Conservation (phyloP, 2,797 vertebrate species). For the Chromis chromis region DNA sequence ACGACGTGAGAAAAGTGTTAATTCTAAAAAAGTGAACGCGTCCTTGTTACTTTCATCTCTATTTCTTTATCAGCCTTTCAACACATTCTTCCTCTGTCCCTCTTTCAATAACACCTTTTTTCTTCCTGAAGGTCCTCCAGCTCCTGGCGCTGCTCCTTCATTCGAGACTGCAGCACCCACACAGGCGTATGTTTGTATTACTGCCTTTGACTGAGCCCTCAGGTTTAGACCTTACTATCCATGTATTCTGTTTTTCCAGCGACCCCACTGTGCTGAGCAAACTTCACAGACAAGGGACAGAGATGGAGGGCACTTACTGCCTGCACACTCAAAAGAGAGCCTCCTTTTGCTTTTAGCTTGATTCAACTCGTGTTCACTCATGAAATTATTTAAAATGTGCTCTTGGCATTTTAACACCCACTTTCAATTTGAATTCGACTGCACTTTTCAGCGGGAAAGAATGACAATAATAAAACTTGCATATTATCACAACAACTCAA, state of each 20-base stretch:
- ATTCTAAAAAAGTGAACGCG: constrained; percentile 29
- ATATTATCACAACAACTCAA: constrained; percentile 53
- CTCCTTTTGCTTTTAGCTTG: constrained; percentile 65
- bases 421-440: constrained; percentile 56
- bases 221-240: constrained; percentile 41
- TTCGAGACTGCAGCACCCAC: constrained; percentile 38
- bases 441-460: constrained; percentile 46
- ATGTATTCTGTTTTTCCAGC: constrained; percentile 43
- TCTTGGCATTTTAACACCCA: constrained; percentile 58
- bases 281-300: constrained; percentile 55
- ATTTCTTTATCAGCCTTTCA: constrained; percentile 52
- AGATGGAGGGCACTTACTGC: constrained; percentile 62
- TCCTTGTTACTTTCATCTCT: constrained; percentile 54
- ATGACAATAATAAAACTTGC: constrained; percentile 60
- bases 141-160: constrained; percentile 31
- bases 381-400: constrained; percentile 69
- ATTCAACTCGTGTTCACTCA: constrained; percentile 70
- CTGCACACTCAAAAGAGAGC: constrained; percentile 38
- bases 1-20: constrained; percentile 24
- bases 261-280: constrained; percentile 49
- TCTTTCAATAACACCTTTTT: constrained; percentile 32
- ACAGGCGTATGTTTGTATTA: constrained; percentile 47
- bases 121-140: constrained; percentile 38
- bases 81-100: constrained; percentile 14
- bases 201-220: constrained; percentile 41